A percentile compares a stretch with the other conserved stretches of the same genome.
phyloP scores from a whole-genome alignment of 2,113 vertebrate species.

The Corvus cornix region DNA sequence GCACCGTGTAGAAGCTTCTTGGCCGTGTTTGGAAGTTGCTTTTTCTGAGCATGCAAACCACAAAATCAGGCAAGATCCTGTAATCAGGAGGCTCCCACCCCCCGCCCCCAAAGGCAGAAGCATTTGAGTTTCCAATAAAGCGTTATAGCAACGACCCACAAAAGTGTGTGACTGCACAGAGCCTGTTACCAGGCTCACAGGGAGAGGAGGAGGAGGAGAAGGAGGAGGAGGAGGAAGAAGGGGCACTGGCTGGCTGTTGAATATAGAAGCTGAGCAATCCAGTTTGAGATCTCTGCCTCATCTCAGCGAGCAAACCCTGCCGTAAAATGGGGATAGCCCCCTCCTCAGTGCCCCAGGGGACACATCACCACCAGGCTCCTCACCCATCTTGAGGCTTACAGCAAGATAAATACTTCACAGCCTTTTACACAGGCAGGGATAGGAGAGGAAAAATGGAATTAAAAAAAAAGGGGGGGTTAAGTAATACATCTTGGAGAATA shows the following conservation, averaged over 20 bases:
- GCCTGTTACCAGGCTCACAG: background rate
- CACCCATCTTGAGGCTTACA: background rate
- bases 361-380: background rate
- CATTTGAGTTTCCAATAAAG: background rate
- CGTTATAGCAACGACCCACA: background rate
- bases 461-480: background rate
- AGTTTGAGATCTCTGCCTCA: background rate
- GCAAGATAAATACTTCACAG: background rate
- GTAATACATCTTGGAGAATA: background rate
- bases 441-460: background rate
- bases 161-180: background rate
- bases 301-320: fast-evolving
- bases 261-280: background rate
- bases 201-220: background rate
- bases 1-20: background rate
- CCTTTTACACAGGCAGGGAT: background rate
- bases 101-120: background rate
- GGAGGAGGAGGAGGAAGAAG: too few species aligned
- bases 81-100: background rate
- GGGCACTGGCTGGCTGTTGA: background rate
- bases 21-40: background rate
- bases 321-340: background rate
- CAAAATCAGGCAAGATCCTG: background rate
- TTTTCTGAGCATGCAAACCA: background rate
- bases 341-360: fast-evolving